Percentiles rank a stretch among this genome's conserved stretches.
phyloP scores from a whole-genome alignment of 2,888 invertebrate genomes.

The Andrena bucephala region DNA sequence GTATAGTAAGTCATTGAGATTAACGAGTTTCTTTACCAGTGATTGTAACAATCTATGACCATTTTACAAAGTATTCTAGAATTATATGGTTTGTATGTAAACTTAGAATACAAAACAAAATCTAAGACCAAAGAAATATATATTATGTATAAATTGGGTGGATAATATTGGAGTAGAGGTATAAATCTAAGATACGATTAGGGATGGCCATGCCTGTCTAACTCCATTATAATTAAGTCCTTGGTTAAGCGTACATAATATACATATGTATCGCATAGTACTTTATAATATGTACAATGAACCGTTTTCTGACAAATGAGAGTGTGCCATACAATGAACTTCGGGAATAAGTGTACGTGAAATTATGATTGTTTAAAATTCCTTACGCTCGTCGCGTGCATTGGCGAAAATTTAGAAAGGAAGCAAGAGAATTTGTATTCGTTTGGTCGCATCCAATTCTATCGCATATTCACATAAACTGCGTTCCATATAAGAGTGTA shows the following conservation, averaged over 20 bases:
- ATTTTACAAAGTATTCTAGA: constrained; percentile 57
- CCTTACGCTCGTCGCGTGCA: constrained; percentile 59
- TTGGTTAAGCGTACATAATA: constrained; percentile 41
- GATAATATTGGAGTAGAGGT: constrained; percentile 60
- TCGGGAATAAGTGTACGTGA: constrained; percentile 55
- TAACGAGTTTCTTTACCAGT: constrained; percentile 47
- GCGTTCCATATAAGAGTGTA: too few relatives aligned
- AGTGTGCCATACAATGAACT: constrained; percentile 52
- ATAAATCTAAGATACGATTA: constrained; percentile 43
- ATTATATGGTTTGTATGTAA: constrained; percentile 62
- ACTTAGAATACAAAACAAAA: constrained; percentile 69
- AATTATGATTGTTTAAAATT: constrained; percentile 60
- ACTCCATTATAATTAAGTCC: constrained; percentile 45
- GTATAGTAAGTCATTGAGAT: constrained; percentile 35
- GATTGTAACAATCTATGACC: constrained; percentile 67
- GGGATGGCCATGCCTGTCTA: constrained; percentile 38
- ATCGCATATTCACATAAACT: constrained; percentile 9
- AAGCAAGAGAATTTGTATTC: constrained; percentile 39
- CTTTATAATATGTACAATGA: constrained; percentile 41
- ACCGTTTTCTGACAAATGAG: constrained; percentile 53
- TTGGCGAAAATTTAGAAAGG: constrained; percentile 56
- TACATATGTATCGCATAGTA: constrained; percentile 37
- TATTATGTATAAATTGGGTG: constrained; percentile 77
- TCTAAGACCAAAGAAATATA: constrained; percentile 82
- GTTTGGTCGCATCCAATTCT: constrained; percentile 23